Conservation (phyloP, 2,113 vertebrate genomes). For the Menidia beryllina region DNA sequence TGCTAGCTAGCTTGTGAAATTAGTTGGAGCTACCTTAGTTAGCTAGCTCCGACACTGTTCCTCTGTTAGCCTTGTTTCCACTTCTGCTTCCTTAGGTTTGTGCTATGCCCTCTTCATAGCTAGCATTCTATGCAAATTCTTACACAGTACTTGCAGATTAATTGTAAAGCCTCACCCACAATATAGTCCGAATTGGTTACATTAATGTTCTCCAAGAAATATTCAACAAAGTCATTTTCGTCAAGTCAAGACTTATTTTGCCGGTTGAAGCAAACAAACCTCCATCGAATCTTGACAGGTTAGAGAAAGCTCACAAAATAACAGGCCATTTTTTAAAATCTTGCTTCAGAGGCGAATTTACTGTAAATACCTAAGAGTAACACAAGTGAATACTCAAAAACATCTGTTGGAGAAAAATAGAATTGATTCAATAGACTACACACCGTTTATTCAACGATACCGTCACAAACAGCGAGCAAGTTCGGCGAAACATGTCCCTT, state of each 20-base stretch:
- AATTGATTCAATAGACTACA: not conserved
- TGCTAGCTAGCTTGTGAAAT: too few species aligned
- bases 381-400: not conserved
- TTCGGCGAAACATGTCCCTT: constrained; percentile 51
- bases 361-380: not conserved
- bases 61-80: not conserved
- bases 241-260: not conserved
- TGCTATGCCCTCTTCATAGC: not conserved
- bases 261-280: not conserved
- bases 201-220: not conserved
- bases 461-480: constrained; percentile 32
- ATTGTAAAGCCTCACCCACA: not conserved
- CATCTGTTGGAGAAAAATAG: not conserved
- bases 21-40: too few species aligned
- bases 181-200: not conserved
- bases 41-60: not conserved
- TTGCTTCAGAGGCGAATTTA: not conserved
- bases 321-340: not conserved
- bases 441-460: constrained; percentile 12
- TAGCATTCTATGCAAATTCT: not conserved
- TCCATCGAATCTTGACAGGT: not conserved
- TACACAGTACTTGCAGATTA: not conserved
- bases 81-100: not conserved
- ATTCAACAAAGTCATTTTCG: too few species aligned
- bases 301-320: not conserved